These are phyloP conservation scores for Bombylius discolor DNA, from an alignment of 2,888 invertebrate species.

Conservation along the genomic window DNA sequence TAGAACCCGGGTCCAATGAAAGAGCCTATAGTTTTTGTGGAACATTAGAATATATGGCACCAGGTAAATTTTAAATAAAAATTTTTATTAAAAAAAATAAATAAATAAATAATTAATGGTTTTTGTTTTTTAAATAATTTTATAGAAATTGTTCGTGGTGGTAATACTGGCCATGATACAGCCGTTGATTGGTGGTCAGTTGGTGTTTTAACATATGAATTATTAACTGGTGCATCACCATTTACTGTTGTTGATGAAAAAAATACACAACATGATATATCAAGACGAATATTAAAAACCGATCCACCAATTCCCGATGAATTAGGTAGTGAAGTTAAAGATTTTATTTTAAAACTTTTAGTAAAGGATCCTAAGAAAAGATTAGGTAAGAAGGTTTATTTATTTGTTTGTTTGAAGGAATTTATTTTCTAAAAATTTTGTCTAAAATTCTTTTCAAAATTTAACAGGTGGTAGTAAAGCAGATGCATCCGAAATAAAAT, in stretches of 20 bases:
- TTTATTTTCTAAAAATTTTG: too few species aligned
- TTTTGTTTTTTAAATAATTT: slow-evolving; percentile 1
- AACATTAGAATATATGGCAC: slow-evolving; percentile 98
- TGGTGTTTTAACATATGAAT: slow-evolving; percentile 90
- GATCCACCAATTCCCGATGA: slow-evolving; percentile 80
- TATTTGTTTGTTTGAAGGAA: too few species aligned
- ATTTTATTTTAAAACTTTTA: slow-evolving; percentile 69
- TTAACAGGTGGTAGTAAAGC: slow-evolving; percentile 58
- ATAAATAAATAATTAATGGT: neutral
- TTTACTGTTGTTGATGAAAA: slow-evolving; percentile 92
- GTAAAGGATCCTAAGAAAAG: slow-evolving; percentile 82
- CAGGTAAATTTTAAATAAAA: slow-evolving; percentile 35
- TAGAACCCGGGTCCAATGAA: slow-evolving; percentile 49
- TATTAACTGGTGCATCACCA: slow-evolving; percentile 91
- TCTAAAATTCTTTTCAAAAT: neutral
- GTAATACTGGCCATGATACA: slow-evolving; percentile 87
- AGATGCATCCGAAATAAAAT: slow-evolving; percentile 81
- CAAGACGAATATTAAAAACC: slow-evolving; percentile 74
- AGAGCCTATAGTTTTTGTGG: slow-evolving; percentile 96
- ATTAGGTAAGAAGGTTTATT: slow-evolving; percentile 34
- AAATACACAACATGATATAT: slow-evolving; percentile 91
- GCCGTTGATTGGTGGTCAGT: slow-evolving; percentile 99
- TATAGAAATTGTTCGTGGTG: slow-evolving; percentile 59
- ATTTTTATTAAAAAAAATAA: neutral
- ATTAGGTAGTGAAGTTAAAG: slow-evolving; percentile 52